Percentiles rank a stretch among this genome's conserved stretches.
Conservation (phyloP, 2,113 vertebrate species). For the Paedocypris sp. region DNA sequence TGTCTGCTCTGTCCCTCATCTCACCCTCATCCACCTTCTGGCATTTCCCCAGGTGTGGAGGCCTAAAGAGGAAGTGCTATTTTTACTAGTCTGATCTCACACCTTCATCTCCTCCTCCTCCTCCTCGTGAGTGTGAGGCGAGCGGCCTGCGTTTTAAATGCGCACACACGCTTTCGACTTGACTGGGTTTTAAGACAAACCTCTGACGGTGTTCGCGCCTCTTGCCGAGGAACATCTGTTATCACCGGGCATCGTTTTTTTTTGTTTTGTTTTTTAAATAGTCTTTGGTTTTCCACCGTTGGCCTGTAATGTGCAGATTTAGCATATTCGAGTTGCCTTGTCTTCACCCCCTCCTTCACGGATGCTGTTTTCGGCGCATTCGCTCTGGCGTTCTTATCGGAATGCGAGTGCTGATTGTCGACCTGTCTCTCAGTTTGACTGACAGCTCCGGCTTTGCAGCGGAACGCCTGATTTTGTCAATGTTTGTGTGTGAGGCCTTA, state of each 20-base stretch:
- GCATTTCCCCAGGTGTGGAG: constrained; percentile 18
- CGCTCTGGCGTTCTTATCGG: constrained; percentile 64
- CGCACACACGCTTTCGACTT: constrained; percentile 3
- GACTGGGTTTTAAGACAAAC: constrained; percentile 7
- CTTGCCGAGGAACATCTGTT: constrained; percentile 19
- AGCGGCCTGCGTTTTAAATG: neutral
- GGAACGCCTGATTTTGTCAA: constrained; percentile 69
- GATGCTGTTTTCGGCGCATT: constrained; percentile 61
- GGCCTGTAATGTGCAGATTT: neutral
- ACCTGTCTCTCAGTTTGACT: constrained; percentile 67
- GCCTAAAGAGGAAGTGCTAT: constrained; percentile 27
- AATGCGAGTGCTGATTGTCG: constrained; percentile 62
- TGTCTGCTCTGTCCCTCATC: neutral
- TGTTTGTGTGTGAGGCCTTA: constrained; percentile 69
- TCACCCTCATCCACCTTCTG: constrained; percentile 2
- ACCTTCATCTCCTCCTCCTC: constrained; percentile 15
- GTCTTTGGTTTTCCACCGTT: no score
- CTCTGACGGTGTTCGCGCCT: constrained; percentile 10
- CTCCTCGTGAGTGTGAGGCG: neutral
- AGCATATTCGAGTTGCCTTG: constrained; percentile 35
- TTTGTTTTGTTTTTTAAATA: neutral
- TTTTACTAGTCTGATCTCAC: constrained; percentile 32
- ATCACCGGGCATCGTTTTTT: constrained; percentile 17
- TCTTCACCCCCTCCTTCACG: constrained; percentile 42
- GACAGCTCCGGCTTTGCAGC: constrained; percentile 58